Conservation (phyloP, 2,797 vertebrate genomes). For the Pangasius larnaudii region DNA sequence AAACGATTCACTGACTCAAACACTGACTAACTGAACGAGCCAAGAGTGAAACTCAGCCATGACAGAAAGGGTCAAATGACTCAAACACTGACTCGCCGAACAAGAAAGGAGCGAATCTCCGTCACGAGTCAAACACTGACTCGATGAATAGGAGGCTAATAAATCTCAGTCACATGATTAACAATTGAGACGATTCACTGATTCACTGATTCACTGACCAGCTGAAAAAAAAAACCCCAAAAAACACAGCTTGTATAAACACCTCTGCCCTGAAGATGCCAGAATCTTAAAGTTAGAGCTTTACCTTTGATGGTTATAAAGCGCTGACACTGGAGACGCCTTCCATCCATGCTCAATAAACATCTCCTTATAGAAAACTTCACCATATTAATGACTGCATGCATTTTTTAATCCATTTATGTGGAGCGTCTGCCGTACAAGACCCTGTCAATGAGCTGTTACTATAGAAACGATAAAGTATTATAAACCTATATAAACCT, state of each 20-base stretch:
- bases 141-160: not conserved
- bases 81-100: not conserved
- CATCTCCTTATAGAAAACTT: not conserved
- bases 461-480: not conserved
- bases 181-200: not conserved
- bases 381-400: no score
- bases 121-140: not conserved
- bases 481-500: not conserved
- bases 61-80: not conserved
- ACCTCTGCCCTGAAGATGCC: not conserved
- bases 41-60: not conserved
- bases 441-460: no score
- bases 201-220: not conserved
- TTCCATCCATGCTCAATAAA: not conserved
- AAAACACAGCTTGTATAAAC: not conserved
- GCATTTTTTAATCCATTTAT: no score
- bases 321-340: not conserved
- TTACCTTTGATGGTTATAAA: not conserved
- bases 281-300: not conserved
- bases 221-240: not conserved
- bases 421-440: not conserved
- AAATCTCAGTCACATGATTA: not conserved
- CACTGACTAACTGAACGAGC: not conserved
- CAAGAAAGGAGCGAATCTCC: not conserved
- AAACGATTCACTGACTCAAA: not conserved